Evolutionary conservation across 2,113 vertebrate genomes (phyloP), one percentile per base, ranked within the genome.

Genomic region (Pleuronectes platessa): DNA sequence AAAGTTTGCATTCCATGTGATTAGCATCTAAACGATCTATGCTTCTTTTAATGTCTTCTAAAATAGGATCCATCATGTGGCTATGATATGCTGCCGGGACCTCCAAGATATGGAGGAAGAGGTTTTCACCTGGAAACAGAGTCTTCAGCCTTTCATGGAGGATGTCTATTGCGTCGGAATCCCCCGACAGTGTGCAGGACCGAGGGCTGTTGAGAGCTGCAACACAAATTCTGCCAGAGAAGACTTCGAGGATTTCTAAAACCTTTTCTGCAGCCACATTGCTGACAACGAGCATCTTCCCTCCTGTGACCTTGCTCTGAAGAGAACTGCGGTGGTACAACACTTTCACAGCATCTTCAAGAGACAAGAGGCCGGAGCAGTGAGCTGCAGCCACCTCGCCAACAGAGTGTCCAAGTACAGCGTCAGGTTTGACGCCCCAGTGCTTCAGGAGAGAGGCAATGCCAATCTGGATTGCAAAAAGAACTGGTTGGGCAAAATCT

Each of bases 321-420:
- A 96, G 90, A 69, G 76, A 17, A 62, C 96, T 96, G 71, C 96
- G 94, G 73, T 93, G 90, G 79, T 94, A 79, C 81, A 96, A 90
- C 59, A 96, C 92, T 87, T 94, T 95, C 23, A 96, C 95, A 0
- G 96, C 95, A 73, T 97, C 95, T 77, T 93, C 86, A 60, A 97
- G 93, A 66, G 95, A 95, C 70, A 97, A 85, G 45, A 94, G 89
- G 15, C 96, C 96, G 37, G 96, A 95, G 88, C 94, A 94, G 82
- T 96, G 94, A 4, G 95, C 95, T 8, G 96, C 96, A 60, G 96
- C 93, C 26, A 96, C 89, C 83, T 97, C 96, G 2, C 96, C 96
- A 8, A 96, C 89, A 0, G 96, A 97, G 75, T 94, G 93, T 3
- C 96, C 96, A 54, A 97, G 79, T 49, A 89, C 72, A 2, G 87